Conservation (phyloP, 2,797 vertebrate species). For the Echiichthys vipera region DNA sequence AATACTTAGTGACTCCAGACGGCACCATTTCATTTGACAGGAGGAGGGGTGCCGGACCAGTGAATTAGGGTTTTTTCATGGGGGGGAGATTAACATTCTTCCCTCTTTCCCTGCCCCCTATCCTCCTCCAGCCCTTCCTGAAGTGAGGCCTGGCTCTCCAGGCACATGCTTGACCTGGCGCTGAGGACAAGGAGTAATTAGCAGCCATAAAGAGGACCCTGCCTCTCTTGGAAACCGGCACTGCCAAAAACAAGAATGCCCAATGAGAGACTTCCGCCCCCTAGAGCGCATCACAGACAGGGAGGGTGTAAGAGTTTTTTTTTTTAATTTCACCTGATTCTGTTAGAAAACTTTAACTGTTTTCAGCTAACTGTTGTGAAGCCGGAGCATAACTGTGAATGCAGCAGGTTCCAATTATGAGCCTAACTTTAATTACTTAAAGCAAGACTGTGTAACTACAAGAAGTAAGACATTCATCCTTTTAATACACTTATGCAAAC, state of each 20-base stretch:
- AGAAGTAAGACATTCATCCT: slow-evolving; percentile 1
- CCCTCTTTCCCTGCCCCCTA: slow-evolving; percentile 61
- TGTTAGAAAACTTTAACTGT: slow-evolving; percentile 62
- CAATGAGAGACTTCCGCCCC: slow-evolving; percentile 75
- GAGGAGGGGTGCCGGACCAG: slow-evolving; percentile 64
- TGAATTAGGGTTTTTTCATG: slow-evolving; percentile 76
- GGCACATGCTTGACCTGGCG: slow-evolving; percentile 84
- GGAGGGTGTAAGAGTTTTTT: slow-evolving; percentile 5
- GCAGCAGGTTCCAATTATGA: slow-evolving; percentile 54
- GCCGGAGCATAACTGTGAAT: slow-evolving; percentile 46
- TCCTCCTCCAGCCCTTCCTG: slow-evolving; percentile 64
- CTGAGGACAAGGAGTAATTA: slow-evolving; percentile 85
- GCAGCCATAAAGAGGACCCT: slow-evolving; percentile 76
- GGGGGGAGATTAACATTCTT: slow-evolving; percentile 84
- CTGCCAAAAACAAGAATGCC: slow-evolving; percentile 70
- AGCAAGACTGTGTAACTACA: slow-evolving; percentile 22
- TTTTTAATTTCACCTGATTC: slow-evolving; percentile 48
- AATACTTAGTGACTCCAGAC: slow-evolving; percentile 57
- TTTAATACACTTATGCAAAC: background rate
- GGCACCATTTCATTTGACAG: slow-evolving; percentile 72
- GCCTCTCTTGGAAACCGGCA: slow-evolving; percentile 63
- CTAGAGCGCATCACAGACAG: slow-evolving; percentile 65
- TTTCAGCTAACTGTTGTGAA: slow-evolving; percentile 49
- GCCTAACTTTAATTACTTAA: slow-evolving; percentile 50
- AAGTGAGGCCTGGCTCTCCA: slow-evolving; percentile 77